Evolutionary conservation across 2,888 invertebrate species (phyloP).

Genomic region (Xanthostigma xanthostigma): DNA sequence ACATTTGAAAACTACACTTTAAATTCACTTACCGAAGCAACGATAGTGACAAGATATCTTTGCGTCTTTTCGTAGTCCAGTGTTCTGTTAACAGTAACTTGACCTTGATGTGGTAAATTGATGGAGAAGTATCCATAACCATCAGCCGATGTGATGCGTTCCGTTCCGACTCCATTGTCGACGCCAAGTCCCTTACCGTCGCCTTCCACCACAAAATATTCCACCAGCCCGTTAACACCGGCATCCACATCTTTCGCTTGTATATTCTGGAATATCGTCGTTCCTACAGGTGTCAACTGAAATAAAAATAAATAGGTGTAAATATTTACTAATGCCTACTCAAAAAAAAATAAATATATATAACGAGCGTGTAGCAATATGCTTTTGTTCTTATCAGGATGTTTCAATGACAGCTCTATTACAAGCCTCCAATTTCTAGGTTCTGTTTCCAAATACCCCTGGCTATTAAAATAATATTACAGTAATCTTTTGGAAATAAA

Average conservation of each 20-base stretch:
- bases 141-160: slow-evolving; percentile 49
- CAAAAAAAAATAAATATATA: no score
- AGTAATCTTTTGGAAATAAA: no score
- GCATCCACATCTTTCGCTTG: slow-evolving; percentile 70
- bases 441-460: no score
- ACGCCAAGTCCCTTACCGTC: slow-evolving; percentile 35
- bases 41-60: slow-evolving; percentile 73
- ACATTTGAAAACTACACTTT: no score
- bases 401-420: no score
- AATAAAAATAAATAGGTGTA: slow-evolving; percentile 20
- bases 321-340: neutral
- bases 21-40: slow-evolving; percentile 62
- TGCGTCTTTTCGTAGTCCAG: slow-evolving; percentile 80
- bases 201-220: slow-evolving; percentile 69
- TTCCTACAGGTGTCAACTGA: slow-evolving; percentile 75
- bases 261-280: slow-evolving; percentile 70
- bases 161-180: slow-evolving; percentile 40
- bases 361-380: no score
- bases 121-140: slow-evolving; percentile 74
- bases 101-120: slow-evolving; percentile 76
- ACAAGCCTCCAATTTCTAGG: no score
- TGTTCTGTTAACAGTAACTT: slow-evolving; percentile 71
- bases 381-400: no score
- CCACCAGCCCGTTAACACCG: slow-evolving; percentile 76
- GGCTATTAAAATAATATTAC: no score